These are phyloP conservation scores for Sebastes itinus DNA, from an alignment of 2,797 vertebrate genomes.

Conservation along the genomic window DNA sequence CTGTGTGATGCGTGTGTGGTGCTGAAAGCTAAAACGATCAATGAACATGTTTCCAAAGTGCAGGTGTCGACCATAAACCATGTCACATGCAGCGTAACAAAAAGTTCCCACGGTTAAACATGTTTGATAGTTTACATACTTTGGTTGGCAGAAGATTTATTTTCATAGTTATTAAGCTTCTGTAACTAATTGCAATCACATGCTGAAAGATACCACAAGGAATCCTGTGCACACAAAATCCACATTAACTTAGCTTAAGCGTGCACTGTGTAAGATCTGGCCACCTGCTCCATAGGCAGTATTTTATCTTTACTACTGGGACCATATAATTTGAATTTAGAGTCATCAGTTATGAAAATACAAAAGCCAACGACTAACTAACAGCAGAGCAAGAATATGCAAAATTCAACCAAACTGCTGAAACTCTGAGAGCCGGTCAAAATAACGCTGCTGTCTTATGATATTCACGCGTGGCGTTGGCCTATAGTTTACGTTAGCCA, in stretches of 20 bases:
- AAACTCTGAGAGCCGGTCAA: too few relatives aligned
- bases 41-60: background rate
- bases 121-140: background rate
- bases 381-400: too few relatives aligned
- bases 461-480: too few relatives aligned
- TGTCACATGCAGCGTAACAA: background rate
- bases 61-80: slow-evolving; percentile 7
- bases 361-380: too few relatives aligned
- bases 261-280: too few relatives aligned
- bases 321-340: too few relatives aligned
- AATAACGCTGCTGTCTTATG: too few relatives aligned
- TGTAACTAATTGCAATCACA: background rate
- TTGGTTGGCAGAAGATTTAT: background rate
- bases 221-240: background rate
- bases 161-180: background rate
- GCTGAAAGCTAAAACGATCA: slow-evolving; percentile 2
- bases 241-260: background rate
- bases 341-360: too few relatives aligned
- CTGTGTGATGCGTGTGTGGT: slow-evolving; percentile 5
- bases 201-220: background rate
- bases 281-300: too few relatives aligned
- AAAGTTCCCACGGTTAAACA: background rate
- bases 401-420: too few relatives aligned
- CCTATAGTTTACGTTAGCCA: too few relatives aligned
- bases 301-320: too few relatives aligned